Evolutionary conservation across 2,888 invertebrate species (phyloP).

Genomic region (Nephrotoma flavescens): DNA sequence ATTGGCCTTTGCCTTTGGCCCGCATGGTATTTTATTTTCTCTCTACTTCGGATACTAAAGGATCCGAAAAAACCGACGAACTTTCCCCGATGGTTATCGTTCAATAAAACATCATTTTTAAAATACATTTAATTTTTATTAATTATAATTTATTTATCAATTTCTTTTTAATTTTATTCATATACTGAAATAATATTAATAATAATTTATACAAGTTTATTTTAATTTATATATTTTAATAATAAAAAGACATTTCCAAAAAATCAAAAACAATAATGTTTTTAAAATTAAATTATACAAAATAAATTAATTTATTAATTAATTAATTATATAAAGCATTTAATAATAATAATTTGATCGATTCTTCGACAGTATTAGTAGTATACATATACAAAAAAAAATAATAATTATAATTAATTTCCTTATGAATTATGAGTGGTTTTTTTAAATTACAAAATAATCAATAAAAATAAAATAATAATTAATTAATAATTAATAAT

Average conservation of each 20-base stretch:
- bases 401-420: background rate
- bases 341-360: background rate
- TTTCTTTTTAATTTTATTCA: background rate
- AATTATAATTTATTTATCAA: background rate
- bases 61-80: no score
- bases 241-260: background rate
- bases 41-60: no score
- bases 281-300: background rate
- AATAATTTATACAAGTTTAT: background rate
- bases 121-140: no score
- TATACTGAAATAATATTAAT: background rate
- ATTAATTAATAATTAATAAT: background rate
- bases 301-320: background rate
- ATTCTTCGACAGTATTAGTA: background rate
- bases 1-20: no score
- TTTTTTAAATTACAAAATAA: background rate
- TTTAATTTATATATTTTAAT: background rate
- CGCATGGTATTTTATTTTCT: no score
- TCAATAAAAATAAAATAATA: background rate
- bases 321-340: background rate
- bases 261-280: background rate
- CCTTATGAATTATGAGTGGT: background rate
- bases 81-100: no score
- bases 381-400: background rate
- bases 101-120: no score